Base-by-base conservation (phyloP, 1,140 invertebrate genomes). In the Atopsyche davidsoni region DNA sequence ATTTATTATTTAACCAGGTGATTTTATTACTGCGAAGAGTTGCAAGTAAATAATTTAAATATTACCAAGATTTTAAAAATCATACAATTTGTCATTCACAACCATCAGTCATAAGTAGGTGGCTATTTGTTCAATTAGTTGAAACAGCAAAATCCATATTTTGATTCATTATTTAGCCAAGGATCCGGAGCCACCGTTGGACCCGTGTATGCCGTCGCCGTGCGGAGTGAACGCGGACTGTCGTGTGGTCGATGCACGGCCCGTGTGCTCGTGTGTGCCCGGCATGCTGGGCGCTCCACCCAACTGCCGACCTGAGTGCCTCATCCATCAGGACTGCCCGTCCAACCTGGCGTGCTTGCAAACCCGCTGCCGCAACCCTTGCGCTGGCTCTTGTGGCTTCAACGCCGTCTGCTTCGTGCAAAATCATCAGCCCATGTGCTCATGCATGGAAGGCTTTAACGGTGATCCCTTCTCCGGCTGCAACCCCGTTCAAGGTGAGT, bases 281-380 rank as follows among this genome's bases (percentile, higher is more conserved):
- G 85, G 83, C 16, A 90, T 89, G 75, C 80, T 89, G 17, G 89
- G 89, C n/a, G 85, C 85, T 2, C 86, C 87, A 28, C 86, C 86
- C 2, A 77, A 82, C 42, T 88, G 86, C 53, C 78, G 86, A 36
- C 85, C 85, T 1, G 83, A 88, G 64, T 89, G 86, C 62, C 69
- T 83, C 3, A 87, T 87, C 44, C 79, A 87, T 60, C 79, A 87
- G 64, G 87, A 91, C 54, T 91, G 88, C 60, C 81, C 86, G 2
- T 77, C 79, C 22, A 78, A 85, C 52, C 73, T 88, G 1, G 83
- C 87, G n/a, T 92, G 88, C 61, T 71, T 86, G 17, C 79, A 79
- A 43, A 81, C 85, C 51, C 81, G 79, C 49, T 92, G 89, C 62
- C 73, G 80, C 47, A 84, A 91, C 72, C 87, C 87, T 3, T 92